phyloP scores from a whole-genome alignment of 2,888 invertebrate genomes.

The Ashinkailepas kermadecensis region DNA sequence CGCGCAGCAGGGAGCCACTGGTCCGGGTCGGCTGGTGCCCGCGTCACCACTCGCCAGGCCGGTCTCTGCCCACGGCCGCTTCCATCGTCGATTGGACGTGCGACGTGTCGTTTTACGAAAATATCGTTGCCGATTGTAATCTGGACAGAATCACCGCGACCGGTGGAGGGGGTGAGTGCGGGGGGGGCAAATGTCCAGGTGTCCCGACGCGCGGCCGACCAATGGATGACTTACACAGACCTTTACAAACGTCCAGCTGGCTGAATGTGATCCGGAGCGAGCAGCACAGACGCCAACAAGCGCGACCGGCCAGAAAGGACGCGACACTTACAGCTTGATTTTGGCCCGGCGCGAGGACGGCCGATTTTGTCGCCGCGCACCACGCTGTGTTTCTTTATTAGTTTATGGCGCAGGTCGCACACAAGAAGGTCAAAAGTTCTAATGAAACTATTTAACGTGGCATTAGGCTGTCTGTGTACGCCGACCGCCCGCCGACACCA shows the following conservation, averaged over 20 bases:
- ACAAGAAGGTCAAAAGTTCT: not conserved
- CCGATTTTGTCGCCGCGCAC: not conserved
- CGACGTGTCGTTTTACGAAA: not conserved
- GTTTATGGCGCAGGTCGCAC: slow-evolving; percentile 1
- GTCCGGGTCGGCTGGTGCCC: no score
- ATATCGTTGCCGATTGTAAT: not conserved
- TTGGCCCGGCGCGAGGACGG: not conserved
- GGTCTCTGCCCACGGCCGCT: no score
- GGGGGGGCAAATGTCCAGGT: not conserved
- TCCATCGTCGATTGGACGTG: no score
- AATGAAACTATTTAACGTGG: slow-evolving; percentile 10
- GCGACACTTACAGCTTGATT: not conserved
- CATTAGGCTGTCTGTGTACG: not conserved
- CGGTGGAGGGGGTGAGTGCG: not conserved
- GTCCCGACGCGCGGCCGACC: not conserved
- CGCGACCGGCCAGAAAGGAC: not conserved
- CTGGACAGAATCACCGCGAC: not conserved
- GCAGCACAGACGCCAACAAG: not conserved
- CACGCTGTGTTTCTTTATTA: slow-evolving; percentile 15
- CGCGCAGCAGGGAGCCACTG: no score
- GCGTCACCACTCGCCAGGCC: no score
- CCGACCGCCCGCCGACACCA: not conserved
- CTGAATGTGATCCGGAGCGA: not conserved
- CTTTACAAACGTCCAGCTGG: not conserved
- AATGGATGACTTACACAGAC: not conserved